Evolutionary conservation across 2,113 vertebrate genomes (phyloP).

Genomic region (Pteruthius melanotis): DNA sequence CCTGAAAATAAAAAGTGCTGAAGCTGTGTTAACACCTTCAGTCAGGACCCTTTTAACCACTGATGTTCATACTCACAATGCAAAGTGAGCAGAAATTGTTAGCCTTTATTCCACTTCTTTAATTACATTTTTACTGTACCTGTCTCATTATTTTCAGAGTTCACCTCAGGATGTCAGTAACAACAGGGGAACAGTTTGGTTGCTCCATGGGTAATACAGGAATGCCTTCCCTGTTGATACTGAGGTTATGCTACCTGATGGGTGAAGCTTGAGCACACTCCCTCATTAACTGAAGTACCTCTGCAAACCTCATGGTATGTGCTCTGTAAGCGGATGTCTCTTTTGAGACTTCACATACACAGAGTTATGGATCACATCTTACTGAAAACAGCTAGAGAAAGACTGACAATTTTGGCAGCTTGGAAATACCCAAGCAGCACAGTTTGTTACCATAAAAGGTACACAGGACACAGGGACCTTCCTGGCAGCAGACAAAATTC

Average conservation of each 20-base stretch:
- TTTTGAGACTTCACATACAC: not conserved
- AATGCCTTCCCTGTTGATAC: not conserved
- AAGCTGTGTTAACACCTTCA: not conserved
- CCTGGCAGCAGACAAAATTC: not conserved
- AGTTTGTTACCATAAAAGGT: not conserved
- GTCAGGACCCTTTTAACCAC: not conserved
- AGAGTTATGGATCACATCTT: not conserved
- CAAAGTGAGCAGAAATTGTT: not conserved
- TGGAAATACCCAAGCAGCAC: not conserved
- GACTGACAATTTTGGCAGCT: not conserved
- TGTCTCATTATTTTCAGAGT: not conserved
- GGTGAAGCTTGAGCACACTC: not conserved
- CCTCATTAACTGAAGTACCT: not conserved
- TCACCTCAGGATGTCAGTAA: not conserved
- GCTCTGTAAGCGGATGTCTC: not conserved
- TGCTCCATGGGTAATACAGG: not conserved
- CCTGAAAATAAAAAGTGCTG: constrained; percentile 2
- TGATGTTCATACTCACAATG: not conserved
- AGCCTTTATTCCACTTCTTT: not conserved
- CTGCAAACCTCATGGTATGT: not conserved
- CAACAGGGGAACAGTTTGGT: not conserved
- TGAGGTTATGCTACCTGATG: not conserved
- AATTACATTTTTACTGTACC: not conserved
- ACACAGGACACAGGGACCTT: not conserved
- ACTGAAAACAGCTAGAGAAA: not conserved